Percentiles rank a stretch among this genome's conserved stretches.
These are phyloP conservation scores for Chelonia mydas DNA, from an alignment of 2,797 vertebrate genomes.

Conservation along the genomic window DNA sequence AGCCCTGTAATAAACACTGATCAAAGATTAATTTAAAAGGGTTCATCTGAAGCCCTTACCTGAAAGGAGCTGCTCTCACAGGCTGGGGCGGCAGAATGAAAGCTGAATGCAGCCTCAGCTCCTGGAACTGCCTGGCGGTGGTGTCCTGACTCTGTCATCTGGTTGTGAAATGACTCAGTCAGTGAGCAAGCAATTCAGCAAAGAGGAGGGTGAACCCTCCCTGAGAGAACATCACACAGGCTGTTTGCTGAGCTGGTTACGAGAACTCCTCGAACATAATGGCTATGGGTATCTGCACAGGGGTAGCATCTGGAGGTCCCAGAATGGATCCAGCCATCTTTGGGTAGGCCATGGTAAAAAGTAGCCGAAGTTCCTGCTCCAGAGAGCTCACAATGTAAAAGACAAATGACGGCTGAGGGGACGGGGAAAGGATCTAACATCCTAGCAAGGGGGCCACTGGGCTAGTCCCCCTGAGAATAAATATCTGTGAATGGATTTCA, in stretches of 20 bases:
- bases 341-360: rapidly evolving
- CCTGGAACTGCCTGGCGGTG: rapidly evolving
- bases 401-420: no score
- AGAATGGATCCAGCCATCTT: no score
- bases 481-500: not conserved
- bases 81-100: rapidly evolving
- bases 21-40: rapidly evolving
- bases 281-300: not conserved
- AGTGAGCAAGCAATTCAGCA: not conserved
- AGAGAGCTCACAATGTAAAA: not conserved
- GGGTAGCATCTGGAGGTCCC: not conserved
- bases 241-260: not conserved
- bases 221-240: not conserved
- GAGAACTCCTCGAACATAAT: not conserved
- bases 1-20: rapidly evolving
- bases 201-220: not conserved
- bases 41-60: not conserved
- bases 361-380: rapidly evolving
- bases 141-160: not conserved
- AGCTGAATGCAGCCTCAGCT: not conserved
- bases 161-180: conserved; percentile 6
- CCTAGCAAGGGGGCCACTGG: rapidly evolving
- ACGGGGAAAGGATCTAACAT: not conserved
- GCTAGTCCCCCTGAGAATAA: not conserved
- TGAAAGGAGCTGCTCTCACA: not conserved